Evolutionary conservation across 2,113 vertebrate species (phyloP).

Genomic region (Girardinichthys multiradiatus): DNA sequence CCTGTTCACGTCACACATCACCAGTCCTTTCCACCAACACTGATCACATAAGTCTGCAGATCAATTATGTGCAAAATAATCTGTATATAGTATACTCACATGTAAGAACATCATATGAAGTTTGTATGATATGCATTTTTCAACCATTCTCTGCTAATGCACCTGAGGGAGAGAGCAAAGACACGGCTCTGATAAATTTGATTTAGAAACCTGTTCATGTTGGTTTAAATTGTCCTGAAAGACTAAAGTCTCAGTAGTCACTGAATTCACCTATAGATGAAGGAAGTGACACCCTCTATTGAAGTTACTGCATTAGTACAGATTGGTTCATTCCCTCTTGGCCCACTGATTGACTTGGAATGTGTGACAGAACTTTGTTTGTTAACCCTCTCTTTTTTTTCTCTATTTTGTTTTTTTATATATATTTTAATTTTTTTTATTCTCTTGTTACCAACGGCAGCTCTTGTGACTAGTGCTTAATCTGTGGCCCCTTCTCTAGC

Average conservation of each 20-base stretch:
- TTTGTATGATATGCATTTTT: conserved; percentile 38
- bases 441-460: conserved; percentile 93
- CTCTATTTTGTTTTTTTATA: conserved; percentile 76
- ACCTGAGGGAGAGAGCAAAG: conserved; percentile 60
- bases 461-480: conserved; percentile 91
- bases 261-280: conserved; percentile 40
- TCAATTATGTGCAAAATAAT: conserved; percentile 26
- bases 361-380: conserved; percentile 70
- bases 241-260: conserved; percentile 48
- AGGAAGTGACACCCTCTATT: conserved; percentile 41
- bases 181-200: conserved; percentile 33
- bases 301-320: conserved; percentile 76
- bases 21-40: conserved; percentile 55
- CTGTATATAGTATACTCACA: conserved; percentile 4
- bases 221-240: conserved; percentile 49
- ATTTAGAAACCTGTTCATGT: conserved; percentile 36
- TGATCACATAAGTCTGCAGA: conserved; percentile 51
- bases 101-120: conserved; percentile 28
- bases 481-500: conserved; percentile 90
- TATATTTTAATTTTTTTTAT: conserved; percentile 80
- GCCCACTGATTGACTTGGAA: conserved; percentile 74
- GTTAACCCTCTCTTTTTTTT: conserved; percentile 83
- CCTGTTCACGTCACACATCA: conserved; percentile 52
- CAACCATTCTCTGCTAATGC: conserved; percentile 80
- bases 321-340: conserved; percentile 69